Conservation (phyloP, 2,113 vertebrate species). For the Pithys albifrons region DNA sequence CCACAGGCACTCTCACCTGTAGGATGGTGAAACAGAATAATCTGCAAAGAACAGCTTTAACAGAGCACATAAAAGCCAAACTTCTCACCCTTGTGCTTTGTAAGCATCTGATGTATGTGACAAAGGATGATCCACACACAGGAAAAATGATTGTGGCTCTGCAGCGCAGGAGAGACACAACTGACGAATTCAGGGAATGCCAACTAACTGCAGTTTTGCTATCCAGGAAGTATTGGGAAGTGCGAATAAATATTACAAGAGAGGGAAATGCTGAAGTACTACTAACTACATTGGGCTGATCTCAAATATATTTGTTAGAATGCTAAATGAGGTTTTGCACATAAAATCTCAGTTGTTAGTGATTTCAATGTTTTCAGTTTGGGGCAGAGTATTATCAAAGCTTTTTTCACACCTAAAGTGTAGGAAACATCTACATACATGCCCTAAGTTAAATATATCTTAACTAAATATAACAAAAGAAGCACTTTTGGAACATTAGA, state of each 20-base stretch:
- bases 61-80: not conserved
- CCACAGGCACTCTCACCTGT: not conserved
- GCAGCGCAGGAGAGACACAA: not conserved
- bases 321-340: not conserved
- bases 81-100: not conserved
- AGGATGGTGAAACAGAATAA: not conserved
- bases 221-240: not conserved
- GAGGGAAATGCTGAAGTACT: not conserved
- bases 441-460: not conserved
- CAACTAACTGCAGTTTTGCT: not conserved
- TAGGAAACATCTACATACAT: not conserved
- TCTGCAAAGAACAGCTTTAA: not conserved
- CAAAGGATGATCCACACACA: not conserved
- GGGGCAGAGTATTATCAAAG: not conserved
- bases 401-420: not conserved
- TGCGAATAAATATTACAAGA: constrained; percentile 6
- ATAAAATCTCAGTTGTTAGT: not conserved
- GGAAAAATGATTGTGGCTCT: not conserved
- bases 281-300: not conserved
- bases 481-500: not conserved
- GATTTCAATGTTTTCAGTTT: not conserved
- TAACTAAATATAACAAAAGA: not conserved
- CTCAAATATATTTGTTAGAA: not conserved
- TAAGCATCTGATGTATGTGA: not conserved
- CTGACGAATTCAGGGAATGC: not conserved